Percentiles rank a stretch among this genome's conserved stretches.
phyloP scores from a whole-genome alignment of 2,888 invertebrate genomes.

The Uloborus plumipes region DNA sequence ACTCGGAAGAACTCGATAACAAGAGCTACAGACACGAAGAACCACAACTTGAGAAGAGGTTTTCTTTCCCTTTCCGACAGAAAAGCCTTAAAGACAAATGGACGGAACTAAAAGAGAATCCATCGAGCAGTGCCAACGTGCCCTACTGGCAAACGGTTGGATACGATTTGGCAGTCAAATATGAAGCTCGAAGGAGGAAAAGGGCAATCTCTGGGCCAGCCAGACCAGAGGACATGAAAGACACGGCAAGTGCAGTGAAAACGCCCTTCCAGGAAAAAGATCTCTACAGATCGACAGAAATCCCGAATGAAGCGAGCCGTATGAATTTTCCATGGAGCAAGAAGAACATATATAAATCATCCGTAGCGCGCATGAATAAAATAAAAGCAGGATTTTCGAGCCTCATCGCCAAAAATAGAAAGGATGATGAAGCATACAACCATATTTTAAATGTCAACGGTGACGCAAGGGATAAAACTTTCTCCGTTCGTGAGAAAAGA shows the following conservation, averaged over 20 bases:
- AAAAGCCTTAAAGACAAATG: slow-evolving; percentile 13
- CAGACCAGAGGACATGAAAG: not conserved
- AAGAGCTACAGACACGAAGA: slow-evolving; percentile 7
- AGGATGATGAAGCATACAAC: not conserved
- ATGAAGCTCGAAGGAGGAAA: slow-evolving; percentile 11
- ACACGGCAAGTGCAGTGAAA: not conserved
- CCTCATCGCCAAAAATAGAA: not conserved
- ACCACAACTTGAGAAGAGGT: slow-evolving; percentile 15
- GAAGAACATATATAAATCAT: not conserved
- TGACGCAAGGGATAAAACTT: too few species aligned
- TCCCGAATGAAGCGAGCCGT: not conserved
- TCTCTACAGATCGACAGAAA: not conserved
- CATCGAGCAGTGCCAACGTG: not conserved
- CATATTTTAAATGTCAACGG: too few species aligned
- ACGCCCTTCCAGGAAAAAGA: too few species aligned
- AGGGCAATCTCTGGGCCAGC: not conserved
- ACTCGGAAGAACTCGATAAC: not conserved
- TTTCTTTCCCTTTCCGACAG: slow-evolving; percentile 37
- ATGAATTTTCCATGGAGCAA: not conserved
- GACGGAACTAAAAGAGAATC: slow-evolving; percentile 22
- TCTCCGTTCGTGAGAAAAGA: too few species aligned
- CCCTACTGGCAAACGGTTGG: slow-evolving; percentile 12
- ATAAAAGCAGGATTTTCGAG: slow-evolving; percentile 8
- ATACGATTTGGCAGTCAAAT: slow-evolving; percentile 3
- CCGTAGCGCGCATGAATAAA: slow-evolving; percentile 3